Base-by-base conservation (phyloP, 2,113 vertebrate genomes). In the Acanthochromis polyacanthus region DNA sequence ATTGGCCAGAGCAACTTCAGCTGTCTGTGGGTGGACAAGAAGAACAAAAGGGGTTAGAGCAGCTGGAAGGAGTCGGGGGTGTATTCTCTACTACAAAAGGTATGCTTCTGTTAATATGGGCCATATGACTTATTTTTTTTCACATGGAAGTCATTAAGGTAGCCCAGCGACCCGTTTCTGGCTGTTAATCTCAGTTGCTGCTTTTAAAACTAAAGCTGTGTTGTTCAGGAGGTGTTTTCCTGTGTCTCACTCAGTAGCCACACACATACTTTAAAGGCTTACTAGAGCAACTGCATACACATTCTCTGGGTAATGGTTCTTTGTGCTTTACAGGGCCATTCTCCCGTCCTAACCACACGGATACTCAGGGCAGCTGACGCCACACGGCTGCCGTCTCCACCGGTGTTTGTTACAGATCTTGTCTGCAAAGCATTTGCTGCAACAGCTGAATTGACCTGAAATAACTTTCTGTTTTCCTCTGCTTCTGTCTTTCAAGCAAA, bases 1-100 rank as follows among this genome's bases (percentile, higher is more conserved):
- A 91, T 99, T 99, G 90, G 98, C 96, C 43, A 99, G 95, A 65
- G 98, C 98, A 43, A 99, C 97, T 85, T 99, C 98, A 9, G 98
- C 98, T 0, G 98, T 99, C 98, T 99, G 51, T 53, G 66, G 70
- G 78, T 48, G 56, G 61, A 78, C 10, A 56, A 69, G 9, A 69
- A 40, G 20, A 75, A 87, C 25, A 75, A 66, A 78, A 50, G 32
- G 32, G 16, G 36, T 89, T 55, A 87, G 81, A 78, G 71, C 66
- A 53, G 80, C 38, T 45, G 59, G 68, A 71, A 40, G 56, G 46
- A 6, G 4, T 48, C 8, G 6, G n/a, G 65, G 48, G 22, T 25
- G 23, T 22, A 40, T 71, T 85, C 77, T 51, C 64, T 70, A 58
- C 46, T 8, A 0, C 6, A 60, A 52, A 7, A 69, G 10, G 30